Percentiles rank a stretch among this genome's conserved stretches.
Evolutionary conservation across 2,113 vertebrate species (phyloP).

Genomic region (Anhinga rufa): DNA sequence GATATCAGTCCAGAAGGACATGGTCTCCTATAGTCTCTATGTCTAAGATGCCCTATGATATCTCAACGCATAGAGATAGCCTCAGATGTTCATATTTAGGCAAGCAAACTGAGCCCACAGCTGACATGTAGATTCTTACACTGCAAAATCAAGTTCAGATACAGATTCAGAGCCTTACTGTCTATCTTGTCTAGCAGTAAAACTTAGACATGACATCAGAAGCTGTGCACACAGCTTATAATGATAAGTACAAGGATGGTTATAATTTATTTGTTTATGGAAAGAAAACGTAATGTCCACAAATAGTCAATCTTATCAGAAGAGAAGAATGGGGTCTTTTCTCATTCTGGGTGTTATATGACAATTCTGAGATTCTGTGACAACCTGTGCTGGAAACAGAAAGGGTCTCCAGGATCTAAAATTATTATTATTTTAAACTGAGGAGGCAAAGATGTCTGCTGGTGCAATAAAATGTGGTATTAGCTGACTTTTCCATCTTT

Average conservation of each 20-base stretch:
- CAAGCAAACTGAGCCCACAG: not conserved
- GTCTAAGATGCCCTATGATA: not conserved
- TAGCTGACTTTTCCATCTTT: not conserved
- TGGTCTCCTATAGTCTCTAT: not conserved
- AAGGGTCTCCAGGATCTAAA: not conserved
- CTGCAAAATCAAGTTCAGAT: not conserved
- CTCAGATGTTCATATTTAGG: not conserved
- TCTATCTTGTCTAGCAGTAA: not conserved
- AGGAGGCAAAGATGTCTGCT: not conserved
- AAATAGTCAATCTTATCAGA: not conserved
- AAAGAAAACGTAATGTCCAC: not conserved
- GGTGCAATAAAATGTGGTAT: not conserved
- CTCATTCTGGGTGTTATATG: not conserved
- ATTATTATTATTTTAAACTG: not conserved
- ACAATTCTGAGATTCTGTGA: not conserved
- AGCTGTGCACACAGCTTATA: not conserved
- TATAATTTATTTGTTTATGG: not conserved
- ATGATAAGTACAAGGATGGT: not conserved
- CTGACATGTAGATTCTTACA: not conserved
- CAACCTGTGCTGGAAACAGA: not conserved
- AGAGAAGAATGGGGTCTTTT: not conserved
- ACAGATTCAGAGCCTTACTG: not conserved
- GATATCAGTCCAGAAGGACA: not conserved
- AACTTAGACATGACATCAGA: not conserved
- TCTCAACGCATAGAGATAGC: accelerated